Evolutionary conservation across 2,113 vertebrate species (phyloP), one percentile per base, ranked within the genome.

Genomic region (mouse (Mus musculus)): DNA sequence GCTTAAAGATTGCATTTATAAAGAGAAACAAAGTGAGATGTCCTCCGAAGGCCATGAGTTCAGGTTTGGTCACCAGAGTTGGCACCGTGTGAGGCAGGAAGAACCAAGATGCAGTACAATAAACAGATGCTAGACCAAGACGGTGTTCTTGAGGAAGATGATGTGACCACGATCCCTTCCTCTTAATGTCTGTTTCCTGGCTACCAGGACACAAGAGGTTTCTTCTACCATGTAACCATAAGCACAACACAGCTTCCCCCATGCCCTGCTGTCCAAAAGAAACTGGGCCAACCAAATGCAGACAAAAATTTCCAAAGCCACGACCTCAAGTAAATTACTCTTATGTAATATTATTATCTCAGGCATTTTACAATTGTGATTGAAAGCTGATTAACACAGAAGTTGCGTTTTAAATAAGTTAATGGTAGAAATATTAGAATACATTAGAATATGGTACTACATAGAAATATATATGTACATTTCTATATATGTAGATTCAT

Each of bases 1-100:
- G 5, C 5, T 89, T 89, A 85, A 12, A 78, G 7, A 88, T 49
- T 1, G 19, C 30, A 46, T 56, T 94, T 90, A 73, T 7, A 24
- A 14, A 13, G 14, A 91, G 28, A 87, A 90, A 90, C 56, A 90
- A 75, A 94, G 19, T 42, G 39, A 61, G 82, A 94, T 82, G 36
- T 20, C 77, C 1, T 36, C 77, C 22, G 54, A 86, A 67, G 3
- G 7, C 20, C 17, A 12, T 75, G 54, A 7, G 11, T 59, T 36
- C 49, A 56, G 49, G 16, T 52, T 80, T 80, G 36, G 12, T 24
- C 20, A n/a, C 20, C 4, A 39, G 80, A 52, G 42, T n/a, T 39
- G 54, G 33, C 19, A n/a, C 78, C 56, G 36, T 7, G 2, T 10
- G 78, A 81, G 22, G 49, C 33, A 56, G 33, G 33, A 24, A 16